Percentiles rank a stretch among this genome's conserved stretches.
These are phyloP conservation scores for Ptychodera flava DNA, from an alignment of 35 echinoderm and acorn worm genomes.

Conservation along the genomic window DNA sequence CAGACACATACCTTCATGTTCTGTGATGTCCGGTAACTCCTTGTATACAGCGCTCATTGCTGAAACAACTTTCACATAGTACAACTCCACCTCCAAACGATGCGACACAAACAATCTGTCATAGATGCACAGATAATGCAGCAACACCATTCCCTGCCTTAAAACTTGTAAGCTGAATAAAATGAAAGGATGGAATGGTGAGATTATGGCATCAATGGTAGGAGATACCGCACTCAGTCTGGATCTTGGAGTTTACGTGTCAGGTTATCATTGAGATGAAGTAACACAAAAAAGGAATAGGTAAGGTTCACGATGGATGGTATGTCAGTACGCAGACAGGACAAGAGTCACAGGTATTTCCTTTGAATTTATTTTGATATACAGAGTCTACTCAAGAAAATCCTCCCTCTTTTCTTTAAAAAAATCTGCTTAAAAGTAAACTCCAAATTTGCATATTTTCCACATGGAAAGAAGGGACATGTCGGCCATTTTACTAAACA, in stretches of 20 bases:
- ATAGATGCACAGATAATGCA: not conserved
- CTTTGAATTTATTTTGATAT: too few relatives aligned
- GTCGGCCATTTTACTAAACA: too few relatives aligned
- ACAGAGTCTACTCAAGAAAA: too few relatives aligned
- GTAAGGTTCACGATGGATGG: not conserved
- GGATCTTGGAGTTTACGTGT: not conserved
- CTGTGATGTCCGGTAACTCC: not conserved
- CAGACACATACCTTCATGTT: slow-evolving; percentile 25
- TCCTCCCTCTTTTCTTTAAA: too few relatives aligned
- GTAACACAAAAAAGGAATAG: not conserved
- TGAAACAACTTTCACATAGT: not conserved
- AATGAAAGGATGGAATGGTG: not conserved
- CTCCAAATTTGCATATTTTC: too few relatives aligned
- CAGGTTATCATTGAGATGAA: not conserved
- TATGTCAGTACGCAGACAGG: not conserved
- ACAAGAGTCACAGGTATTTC: too few relatives aligned
- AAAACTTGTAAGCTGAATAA: not conserved
- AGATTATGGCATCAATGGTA: not conserved
- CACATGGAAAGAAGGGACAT: too few relatives aligned
- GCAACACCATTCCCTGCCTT: not conserved
- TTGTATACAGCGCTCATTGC: not conserved
- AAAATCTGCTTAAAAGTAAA: too few relatives aligned
- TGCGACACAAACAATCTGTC: not conserved
- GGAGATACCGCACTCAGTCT: not conserved
- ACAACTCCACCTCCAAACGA: slow-evolving; percentile 5